Conservation (phyloP, 1,140 invertebrate genomes). For the Whitmania pigra region DNA sequence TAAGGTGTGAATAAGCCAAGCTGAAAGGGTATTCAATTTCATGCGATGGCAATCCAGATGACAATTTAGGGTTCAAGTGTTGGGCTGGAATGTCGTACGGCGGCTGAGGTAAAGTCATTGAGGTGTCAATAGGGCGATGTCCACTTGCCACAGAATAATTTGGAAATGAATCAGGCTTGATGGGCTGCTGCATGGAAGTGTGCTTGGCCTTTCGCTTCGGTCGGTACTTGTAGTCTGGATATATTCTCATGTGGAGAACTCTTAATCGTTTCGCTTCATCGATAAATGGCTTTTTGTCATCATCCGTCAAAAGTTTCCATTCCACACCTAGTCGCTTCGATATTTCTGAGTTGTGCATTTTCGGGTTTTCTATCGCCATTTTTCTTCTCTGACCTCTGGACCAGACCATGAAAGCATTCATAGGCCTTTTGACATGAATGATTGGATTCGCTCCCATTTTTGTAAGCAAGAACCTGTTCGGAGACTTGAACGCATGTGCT, state of each 20-base stretch:
- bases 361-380: slow-evolving; percentile 99
- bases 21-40: too few species aligned
- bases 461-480: background rate
- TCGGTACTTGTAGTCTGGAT: slow-evolving; percentile 95
- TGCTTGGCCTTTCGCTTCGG: slow-evolving; percentile 48
- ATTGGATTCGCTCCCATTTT: too few species aligned
- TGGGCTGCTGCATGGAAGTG: too few species aligned
- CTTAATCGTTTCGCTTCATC: slow-evolving; percentile 95
- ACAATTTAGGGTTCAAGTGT: too few species aligned
- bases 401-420: slow-evolving; percentile 99
- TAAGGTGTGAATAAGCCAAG: too few species aligned
- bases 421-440: slow-evolving; percentile 81
- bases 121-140: too few species aligned
- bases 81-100: too few species aligned
- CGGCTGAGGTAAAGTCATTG: too few species aligned
- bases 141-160: too few species aligned
- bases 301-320: slow-evolving; percentile 90
- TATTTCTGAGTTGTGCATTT: slow-evolving; percentile 99
- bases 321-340: slow-evolving; percentile 90
- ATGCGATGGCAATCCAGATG: too few species aligned
- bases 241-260: slow-evolving; percentile 97
- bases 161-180: too few species aligned
- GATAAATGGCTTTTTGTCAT: slow-evolving; percentile 94
- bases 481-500: background rate
- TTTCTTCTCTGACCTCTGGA: slow-evolving; percentile 88